phyloP scores from a whole-genome alignment of 2,113 vertebrate genomes.

The Theristicus caerulescens region DNA sequence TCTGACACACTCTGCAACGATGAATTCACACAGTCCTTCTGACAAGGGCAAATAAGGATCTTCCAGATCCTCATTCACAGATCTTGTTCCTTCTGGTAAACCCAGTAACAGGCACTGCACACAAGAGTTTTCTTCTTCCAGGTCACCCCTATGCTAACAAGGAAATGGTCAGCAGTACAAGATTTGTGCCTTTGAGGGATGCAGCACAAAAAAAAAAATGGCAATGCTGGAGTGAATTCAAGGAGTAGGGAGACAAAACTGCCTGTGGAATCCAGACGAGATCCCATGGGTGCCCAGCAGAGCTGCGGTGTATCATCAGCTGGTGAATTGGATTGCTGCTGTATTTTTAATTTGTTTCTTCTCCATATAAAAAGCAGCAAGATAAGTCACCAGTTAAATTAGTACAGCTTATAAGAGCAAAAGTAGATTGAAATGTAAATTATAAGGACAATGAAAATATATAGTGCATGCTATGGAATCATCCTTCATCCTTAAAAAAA shows the following conservation, averaged over 20 bases:
- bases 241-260: background rate
- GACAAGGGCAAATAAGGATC: background rate
- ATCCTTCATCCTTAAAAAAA: background rate
- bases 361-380: background rate
- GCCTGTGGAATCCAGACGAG: background rate
- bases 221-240: background rate
- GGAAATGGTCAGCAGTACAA: background rate
- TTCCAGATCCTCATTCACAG: background rate
- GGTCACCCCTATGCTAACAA: background rate
- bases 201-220: background rate
- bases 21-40: background rate
- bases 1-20: background rate
- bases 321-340: background rate
- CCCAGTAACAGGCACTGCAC: background rate
- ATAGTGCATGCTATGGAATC: background rate
- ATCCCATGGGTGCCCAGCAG: background rate
- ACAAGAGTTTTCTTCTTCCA: background rate
- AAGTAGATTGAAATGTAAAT: conserved; percentile 43
- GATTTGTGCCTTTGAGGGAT: background rate
- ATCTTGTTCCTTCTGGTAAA: background rate
- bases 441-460: conserved; percentile 22
- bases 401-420: background rate
- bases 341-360: background rate
- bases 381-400: conserved; percentile 34
- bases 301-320: background rate